Base-by-base conservation (phyloP, 2,113 vertebrate species). In the Gambusia affinis region DNA sequence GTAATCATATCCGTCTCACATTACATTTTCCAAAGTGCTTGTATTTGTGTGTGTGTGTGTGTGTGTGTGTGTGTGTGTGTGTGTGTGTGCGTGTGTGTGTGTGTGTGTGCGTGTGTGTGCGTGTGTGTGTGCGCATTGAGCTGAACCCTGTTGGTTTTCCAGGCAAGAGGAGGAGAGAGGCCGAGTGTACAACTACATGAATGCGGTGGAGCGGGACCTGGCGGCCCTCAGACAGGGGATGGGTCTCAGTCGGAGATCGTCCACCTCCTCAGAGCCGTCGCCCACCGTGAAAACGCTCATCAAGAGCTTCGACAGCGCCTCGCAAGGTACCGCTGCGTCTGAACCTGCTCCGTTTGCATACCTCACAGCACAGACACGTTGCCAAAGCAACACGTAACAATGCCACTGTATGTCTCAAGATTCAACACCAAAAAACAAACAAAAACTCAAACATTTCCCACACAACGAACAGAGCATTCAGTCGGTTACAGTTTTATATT, bases 271-370 rank as follows among this genome's bases (percentile, higher is more conserved):
- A 0, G 97, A 98, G 88, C 97, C 97, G 0, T 97, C 97, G 0
- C 97, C 97, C 28, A 99, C 97, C 0, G 97, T 99, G 31, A 99
- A 99, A 85, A 99, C 97, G 0, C 97, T 99, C 90, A 98, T 98
- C 93, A 99, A 98, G 87, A 98, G 97, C 71, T 99, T 99, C 0
- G 97, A 99, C 93, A 98, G 95, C 66, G 97, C 97, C 62, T 98
- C 97, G 6, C 96, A 97, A 95, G 96, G 96, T 97, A 92, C 89
- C 72, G 8, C 67, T 19, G 31, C 4, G 27, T 54, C 14, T 29
- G 2, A 42, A 61, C 2, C 27, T 24, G n/a, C 11, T 35, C 3
- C n/a, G 35, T 10, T 37, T 10, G 35, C 35, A 37, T 10, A 37
- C 11, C 10, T 37, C 35, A 37, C 10, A 0, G 10, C 35, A 11